These are phyloP conservation scores for Rafetus swinhoei DNA, from an alignment of 2,113 vertebrate species.

Conservation along the genomic window DNA sequence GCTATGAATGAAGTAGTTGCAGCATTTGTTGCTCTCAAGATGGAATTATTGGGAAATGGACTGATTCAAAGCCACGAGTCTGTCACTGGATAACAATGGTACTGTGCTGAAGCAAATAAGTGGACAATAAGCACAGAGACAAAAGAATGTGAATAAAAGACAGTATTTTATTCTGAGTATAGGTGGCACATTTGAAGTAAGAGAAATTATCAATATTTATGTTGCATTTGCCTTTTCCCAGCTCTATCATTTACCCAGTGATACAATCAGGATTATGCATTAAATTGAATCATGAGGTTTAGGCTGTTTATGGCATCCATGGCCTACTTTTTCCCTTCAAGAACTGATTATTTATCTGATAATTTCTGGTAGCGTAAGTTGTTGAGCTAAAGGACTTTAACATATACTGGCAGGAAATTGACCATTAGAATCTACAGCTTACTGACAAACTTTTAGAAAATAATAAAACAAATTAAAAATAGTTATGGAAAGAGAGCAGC, in stretches of 20 bases:
- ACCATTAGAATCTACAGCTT: neutral
- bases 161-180: neutral
- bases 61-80: neutral
- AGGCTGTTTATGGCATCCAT: neutral
- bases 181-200: neutral
- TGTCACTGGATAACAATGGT: neutral
- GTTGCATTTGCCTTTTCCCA: neutral
- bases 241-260: neutral
- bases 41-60: neutral
- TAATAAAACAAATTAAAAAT: neutral
- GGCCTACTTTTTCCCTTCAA: fast-evolving
- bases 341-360: neutral
- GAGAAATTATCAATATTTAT: neutral
- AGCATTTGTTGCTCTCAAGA: neutral
- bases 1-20: neutral
- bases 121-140: neutral
- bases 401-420: neutral
- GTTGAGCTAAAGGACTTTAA: neutral
- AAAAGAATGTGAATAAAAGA: neutral
- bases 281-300: neutral
- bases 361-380: neutral
- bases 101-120: neutral
- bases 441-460: neutral
- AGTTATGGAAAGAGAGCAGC: neutral
- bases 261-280: neutral